Base-by-base conservation (phyloP, 2,888 invertebrate species). In the Xylocampa areola region DNA sequence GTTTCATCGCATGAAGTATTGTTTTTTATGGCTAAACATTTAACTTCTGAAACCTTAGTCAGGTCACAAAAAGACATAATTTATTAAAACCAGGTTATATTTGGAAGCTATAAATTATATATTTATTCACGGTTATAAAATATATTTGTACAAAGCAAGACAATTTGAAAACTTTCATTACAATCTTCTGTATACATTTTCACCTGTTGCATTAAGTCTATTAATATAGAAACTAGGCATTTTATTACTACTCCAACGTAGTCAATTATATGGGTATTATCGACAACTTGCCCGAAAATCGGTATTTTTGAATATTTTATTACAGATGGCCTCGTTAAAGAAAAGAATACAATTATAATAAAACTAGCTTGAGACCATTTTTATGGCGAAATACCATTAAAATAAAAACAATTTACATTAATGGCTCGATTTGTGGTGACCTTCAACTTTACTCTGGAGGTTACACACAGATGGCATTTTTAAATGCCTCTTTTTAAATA, bases 331-430 rank as follows among this genome's bases (percentile, higher is more conserved):
- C 25, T 49, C 68, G 25, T 37, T 11, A 35, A 21, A 53, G 32
- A 37, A 48, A 44, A 45, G 36, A 68, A 55, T 37, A 47, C 63
- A 63, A 68, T 67, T 52, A 49, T 29, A 64, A 63, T 67, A 69
- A 69, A 67, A 64, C 36, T 45, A 55, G 51, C 39, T 45, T 49
- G 53, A 49, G 36, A 35, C 39, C 16, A 25, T 16, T 67, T 58
- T 67, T 57, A 69, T 52, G 36, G 36, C 19, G 21, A 6, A 63
- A 45, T 49, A 25, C 40, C 17, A 57, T 63, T 49, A 51, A 68
- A 54, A 27, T 35, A 47, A 27, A 51, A 51, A 29, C 36, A 33
- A 30, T 48, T 10, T 7, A 30, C 14, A 32, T 5, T 23, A 39
- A 44, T 4, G 27, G 21, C 49, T 52, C 39, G 10, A 29, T 49